Conservation (phyloP, 2,888 invertebrate species). For the Harmothoe impar region DNA sequence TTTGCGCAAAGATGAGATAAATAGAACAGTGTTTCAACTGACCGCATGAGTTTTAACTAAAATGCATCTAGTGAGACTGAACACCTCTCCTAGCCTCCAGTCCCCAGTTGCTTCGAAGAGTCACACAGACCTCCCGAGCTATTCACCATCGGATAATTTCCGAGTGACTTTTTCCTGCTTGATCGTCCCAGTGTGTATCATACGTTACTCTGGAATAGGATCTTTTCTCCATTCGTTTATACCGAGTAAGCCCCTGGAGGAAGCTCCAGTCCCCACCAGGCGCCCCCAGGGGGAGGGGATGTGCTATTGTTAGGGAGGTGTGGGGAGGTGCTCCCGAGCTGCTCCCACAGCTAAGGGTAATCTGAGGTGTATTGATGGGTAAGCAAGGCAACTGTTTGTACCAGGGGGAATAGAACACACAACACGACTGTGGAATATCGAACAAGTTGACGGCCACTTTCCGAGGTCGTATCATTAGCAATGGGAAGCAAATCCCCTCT, state of each 20-base stretch:
- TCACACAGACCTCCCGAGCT: neutral
- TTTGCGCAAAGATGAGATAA: neutral
- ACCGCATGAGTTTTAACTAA: no score
- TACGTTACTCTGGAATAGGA: neutral
- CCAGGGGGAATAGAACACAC: constrained; percentile 2
- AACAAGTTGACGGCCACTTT: neutral
- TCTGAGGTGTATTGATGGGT: constrained; percentile 4
- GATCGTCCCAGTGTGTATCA: constrained; percentile 21
- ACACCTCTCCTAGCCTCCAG: neutral
- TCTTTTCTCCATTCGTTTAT: neutral
- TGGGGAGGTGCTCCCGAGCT: neutral
- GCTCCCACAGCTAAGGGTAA: neutral
- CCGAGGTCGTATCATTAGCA: constrained; percentile 7
- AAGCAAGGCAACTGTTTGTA: constrained; percentile 3
- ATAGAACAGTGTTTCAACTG: neutral
- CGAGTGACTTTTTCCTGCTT: neutral
- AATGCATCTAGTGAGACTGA: neutral
- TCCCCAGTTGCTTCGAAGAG: neutral
- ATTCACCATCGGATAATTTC: neutral
- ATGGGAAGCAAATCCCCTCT: neutral
- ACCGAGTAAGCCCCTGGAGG: neutral
- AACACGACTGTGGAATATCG: neutral
- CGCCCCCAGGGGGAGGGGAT: neutral
- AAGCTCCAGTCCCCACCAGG: neutral
- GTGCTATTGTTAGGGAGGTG: neutral